phyloP scores from a whole-genome alignment of 1,140 invertebrate genomes.

The Wasmannia auropunctata region DNA sequence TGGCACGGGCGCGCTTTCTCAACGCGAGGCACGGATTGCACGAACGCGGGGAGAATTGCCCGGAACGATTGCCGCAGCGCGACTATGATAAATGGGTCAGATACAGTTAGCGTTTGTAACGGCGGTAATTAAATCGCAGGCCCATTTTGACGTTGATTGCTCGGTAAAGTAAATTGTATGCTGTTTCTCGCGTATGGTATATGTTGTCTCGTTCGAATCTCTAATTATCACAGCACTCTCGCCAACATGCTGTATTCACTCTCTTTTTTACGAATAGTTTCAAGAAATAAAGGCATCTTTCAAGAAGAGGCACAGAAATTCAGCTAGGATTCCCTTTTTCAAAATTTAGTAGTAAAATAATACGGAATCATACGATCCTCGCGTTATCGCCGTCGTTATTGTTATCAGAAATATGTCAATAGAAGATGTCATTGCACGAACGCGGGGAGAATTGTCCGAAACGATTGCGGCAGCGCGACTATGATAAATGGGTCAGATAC shows the following conservation, averaged over 20 bases:
- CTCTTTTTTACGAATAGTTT: slow-evolving; percentile 5
- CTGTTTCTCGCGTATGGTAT: slow-evolving; percentile 7
- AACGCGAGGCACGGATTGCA: background rate
- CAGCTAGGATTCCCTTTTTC: background rate
- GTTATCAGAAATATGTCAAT: slow-evolving; percentile 1
- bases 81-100: slow-evolving; percentile 37
- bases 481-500: slow-evolving; percentile 41
- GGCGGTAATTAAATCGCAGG: slow-evolving; percentile 22
- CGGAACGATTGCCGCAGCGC: slow-evolving; percentile 17
- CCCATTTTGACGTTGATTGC: slow-evolving; percentile 24
- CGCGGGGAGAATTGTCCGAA: slow-evolving; percentile 14
- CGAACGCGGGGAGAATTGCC: slow-evolving; percentile 5
- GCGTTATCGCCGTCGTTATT: background rate
- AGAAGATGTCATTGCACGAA: background rate
- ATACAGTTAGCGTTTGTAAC: slow-evolving; percentile 31
- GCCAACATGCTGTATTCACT: too few species aligned
- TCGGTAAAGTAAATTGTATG: slow-evolving; percentile 1
- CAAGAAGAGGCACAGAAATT: background rate
- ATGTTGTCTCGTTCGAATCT: background rate
- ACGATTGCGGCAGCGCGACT: slow-evolving; percentile 15
- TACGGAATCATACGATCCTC: background rate
- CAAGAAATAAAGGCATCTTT: background rate
- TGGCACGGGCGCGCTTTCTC: background rate
- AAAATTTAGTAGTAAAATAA: background rate
- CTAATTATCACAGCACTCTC: slow-evolving; percentile 11